Evolutionary conservation across 1,140 invertebrate species (phyloP).

Genomic region (Frieseomelitta varia): DNA sequence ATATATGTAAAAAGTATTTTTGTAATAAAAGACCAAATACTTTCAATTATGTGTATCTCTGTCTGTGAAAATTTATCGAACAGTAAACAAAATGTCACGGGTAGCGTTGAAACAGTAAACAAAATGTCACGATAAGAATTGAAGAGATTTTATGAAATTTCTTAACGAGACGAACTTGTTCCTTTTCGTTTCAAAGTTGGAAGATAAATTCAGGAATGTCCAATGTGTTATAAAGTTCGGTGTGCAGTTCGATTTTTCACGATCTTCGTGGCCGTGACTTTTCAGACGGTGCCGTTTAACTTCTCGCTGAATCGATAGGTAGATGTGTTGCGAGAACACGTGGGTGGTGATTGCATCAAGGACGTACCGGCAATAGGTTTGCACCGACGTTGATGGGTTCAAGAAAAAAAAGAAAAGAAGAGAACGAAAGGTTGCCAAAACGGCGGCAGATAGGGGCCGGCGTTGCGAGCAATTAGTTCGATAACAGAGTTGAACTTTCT

Average conservation of each 20-base stretch:
- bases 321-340: slow-evolving; percentile 40
- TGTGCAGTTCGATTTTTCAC: background rate
- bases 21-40: background rate
- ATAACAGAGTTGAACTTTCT: background rate
- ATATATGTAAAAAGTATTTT: background rate
- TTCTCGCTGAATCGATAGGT: slow-evolving; percentile 51
- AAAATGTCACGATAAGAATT: background rate
- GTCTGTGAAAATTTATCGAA: background rate
- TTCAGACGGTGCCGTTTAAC: slow-evolving; percentile 19
- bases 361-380: slow-evolving; percentile 59
- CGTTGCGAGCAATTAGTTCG: background rate
- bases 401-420: background rate
- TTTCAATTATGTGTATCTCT: background rate
- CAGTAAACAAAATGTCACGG: background rate
- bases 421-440: slow-evolving; percentile 28
- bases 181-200: background rate
- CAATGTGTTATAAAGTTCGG: too few relatives aligned
- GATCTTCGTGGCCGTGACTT: slow-evolving; percentile 47
- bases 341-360: slow-evolving; percentile 54
- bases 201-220: background rate
- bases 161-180: background rate
- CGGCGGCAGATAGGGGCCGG: background rate
- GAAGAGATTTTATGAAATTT: background rate
- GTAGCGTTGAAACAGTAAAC: too few relatives aligned
- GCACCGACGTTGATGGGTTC: slow-evolving; percentile 26